phyloP scores from a whole-genome alignment of 2,888 invertebrate species.

The Neuroscelio doddi region DNA sequence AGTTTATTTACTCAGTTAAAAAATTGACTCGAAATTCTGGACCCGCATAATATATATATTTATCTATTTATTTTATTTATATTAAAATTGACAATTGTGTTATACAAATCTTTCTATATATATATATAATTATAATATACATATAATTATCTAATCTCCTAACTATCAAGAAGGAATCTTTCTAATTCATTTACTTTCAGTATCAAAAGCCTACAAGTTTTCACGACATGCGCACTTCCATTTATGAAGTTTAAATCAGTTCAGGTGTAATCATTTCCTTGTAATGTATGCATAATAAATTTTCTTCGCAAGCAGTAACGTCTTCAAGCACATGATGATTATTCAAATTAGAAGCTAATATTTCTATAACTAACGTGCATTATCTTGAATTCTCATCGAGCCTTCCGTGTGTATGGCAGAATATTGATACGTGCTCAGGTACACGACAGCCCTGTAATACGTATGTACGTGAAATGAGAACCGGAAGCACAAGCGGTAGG shows the following conservation, averaged over 20 bases:
- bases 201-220: no score
- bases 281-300: slow-evolving; percentile 37
- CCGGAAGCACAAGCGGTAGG: slow-evolving; percentile 25
- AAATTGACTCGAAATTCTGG: no score
- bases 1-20: no score
- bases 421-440: slow-evolving; percentile 42
- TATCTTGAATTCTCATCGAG: slow-evolving; percentile 27
- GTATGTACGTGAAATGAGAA: slow-evolving; percentile 35
- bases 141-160: no score
- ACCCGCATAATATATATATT: no score
- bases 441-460: slow-evolving; percentile 39
- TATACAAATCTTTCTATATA: background rate
- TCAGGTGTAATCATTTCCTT: slow-evolving; percentile 15
- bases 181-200: no score
- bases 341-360: slow-evolving; percentile 35
- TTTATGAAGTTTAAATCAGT: slow-evolving; percentile 18
- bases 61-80: no score
- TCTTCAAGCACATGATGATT: slow-evolving; percentile 29
- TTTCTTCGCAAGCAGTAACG: slow-evolving; percentile 28
- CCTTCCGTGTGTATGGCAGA: slow-evolving; percentile 24
- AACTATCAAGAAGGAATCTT: no score
- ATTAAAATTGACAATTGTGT: background rate
- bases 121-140: background rate
- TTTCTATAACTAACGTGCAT: slow-evolving; percentile 12
- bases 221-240: no score